phyloP scores from a whole-genome alignment of 2,113 vertebrate genomes.

The Lophotis ruficrista region DNA sequence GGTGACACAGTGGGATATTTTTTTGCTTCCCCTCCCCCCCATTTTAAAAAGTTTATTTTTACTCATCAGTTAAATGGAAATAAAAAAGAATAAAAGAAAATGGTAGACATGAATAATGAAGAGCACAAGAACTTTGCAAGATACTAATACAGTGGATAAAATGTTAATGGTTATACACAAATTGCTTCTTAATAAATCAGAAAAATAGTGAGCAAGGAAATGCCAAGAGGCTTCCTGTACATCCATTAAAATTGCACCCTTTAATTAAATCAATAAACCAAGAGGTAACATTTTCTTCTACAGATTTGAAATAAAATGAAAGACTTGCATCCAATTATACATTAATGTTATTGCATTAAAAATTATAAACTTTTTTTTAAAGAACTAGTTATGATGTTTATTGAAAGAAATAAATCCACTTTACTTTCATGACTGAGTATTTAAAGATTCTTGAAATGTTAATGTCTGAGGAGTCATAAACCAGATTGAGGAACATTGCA shows the following conservation, averaged over 20 bases:
- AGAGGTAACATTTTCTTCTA: neutral
- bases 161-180: neutral
- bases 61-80: neutral
- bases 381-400: neutral
- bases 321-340: neutral
- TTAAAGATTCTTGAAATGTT: neutral
- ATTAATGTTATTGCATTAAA: neutral
- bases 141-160: neutral
- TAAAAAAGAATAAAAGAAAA: neutral
- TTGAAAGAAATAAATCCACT: neutral
- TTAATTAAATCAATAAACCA: neutral
- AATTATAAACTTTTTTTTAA: neutral
- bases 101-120: neutral
- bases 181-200: neutral
- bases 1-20: neutral
- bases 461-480: neutral
- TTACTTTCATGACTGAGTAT: neutral
- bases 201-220: neutral
- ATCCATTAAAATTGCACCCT: neutral
- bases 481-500: neutral
- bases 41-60: neutral
- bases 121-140: neutral
- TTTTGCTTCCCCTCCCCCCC: accelerated
- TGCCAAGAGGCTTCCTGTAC: neutral
- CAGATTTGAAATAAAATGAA: neutral